A percentile compares a stretch with the other conserved stretches of the same genome.
Evolutionary conservation across 2,113 vertebrate species (phyloP).

Genomic region (Larimichthys crocea): DNA sequence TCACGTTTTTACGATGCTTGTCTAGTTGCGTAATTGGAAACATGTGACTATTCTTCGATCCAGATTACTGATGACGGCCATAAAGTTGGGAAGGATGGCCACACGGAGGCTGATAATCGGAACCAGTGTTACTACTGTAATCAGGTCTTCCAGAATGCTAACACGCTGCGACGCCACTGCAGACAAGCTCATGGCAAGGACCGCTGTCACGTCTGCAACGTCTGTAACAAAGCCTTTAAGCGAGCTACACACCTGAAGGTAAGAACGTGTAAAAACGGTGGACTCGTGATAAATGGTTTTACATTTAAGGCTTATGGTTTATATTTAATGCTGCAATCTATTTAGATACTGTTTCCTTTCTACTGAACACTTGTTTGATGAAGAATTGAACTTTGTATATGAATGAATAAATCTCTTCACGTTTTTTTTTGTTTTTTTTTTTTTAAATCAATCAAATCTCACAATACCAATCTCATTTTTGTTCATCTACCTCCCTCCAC

Average conservation of each 20-base stretch:
- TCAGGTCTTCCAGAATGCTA: constrained; percentile 87
- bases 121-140: constrained; percentile 94
- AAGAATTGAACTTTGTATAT: neutral
- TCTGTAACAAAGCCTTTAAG: constrained; percentile 97
- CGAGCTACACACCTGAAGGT: constrained; percentile 98
- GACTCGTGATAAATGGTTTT: neutral
- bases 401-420: neutral
- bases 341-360: neutral
- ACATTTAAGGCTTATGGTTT: neutral
- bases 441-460: neutral
- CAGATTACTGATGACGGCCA: constrained; percentile 86
- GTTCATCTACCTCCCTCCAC: neutral
- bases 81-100: constrained; percentile 77
- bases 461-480: neutral
- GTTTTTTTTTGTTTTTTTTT: neutral
- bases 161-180: constrained; percentile 89
- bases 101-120: constrained; percentile 83
- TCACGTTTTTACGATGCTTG: neutral
- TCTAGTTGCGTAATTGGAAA: neutral
- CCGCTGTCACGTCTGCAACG: constrained; percentile 91
- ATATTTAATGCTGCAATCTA: neutral
- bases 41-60: neutral
- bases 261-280: neutral
- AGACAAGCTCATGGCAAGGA: constrained; percentile 88
- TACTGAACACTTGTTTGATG: neutral